Evolutionary conservation across 1,140 invertebrate species (phyloP).

Genomic region (Euwallacea similis): DNA sequence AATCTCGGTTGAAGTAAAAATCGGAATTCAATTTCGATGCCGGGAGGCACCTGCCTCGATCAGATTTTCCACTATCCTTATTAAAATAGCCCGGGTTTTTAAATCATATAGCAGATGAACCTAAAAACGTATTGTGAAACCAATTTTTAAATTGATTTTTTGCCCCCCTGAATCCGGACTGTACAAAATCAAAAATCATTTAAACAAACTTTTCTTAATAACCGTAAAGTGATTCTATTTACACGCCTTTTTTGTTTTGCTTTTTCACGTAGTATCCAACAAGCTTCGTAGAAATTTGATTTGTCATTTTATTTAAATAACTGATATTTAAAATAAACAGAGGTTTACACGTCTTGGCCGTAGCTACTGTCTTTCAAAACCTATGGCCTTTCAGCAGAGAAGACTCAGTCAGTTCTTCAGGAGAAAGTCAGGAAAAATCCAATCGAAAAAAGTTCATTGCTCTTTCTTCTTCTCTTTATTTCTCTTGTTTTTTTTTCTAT

Average conservation of each 20-base stretch:
- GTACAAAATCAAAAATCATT: conserved; percentile 32
- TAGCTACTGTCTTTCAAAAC: not conserved
- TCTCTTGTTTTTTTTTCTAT: no score
- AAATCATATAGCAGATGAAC: not conserved
- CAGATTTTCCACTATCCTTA: no score
- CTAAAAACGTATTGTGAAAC: not conserved
- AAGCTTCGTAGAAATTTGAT: conserved; percentile 21
- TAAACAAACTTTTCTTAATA: conserved; percentile 34
- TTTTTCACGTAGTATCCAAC: not conserved
- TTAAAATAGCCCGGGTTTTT: not conserved
- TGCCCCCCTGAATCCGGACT: not conserved
- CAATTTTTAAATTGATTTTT: conserved; percentile 34
- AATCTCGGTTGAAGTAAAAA: no score
- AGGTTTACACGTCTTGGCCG: conserved; percentile 9
- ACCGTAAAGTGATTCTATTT: conserved; percentile 32
- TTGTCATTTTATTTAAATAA: conserved; percentile 36
- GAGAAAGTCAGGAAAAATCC: no score
- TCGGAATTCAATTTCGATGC: not conserved
- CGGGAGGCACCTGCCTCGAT: no score
- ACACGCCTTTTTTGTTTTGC: conserved; percentile 28
- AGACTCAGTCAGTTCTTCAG: no score
- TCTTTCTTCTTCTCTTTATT: no score
- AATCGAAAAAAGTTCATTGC: no score
- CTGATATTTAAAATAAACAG: conserved; percentile 25
- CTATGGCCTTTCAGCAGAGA: conserved; percentile 8